Conservation (phyloP, 1,140 invertebrate species). For the Himalopsyche phryganea region DNA sequence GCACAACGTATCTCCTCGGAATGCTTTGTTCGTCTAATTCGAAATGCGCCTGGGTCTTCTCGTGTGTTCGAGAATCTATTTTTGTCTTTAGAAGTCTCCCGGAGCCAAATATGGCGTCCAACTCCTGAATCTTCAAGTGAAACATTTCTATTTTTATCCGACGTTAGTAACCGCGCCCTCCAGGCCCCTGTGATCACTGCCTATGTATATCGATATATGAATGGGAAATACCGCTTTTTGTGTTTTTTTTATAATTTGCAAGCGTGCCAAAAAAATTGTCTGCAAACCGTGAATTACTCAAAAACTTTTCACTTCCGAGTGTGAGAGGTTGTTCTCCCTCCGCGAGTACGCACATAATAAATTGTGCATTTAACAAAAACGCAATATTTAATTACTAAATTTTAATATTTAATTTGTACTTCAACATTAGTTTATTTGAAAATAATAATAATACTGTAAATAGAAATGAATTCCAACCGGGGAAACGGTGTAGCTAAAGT, state of each 20-base stretch:
- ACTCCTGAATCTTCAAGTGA: conserved; percentile 1
- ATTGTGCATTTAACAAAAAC: too few species aligned
- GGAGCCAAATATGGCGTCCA: conserved; percentile 30
- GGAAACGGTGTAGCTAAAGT: conserved; percentile 10
- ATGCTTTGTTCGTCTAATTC: conserved; percentile 9
- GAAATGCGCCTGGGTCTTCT: conserved; percentile 24
- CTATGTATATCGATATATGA: conserved; percentile 26
- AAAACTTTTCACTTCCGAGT: conserved; percentile 1
- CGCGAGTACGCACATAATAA: background rate
- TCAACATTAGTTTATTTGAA: too few species aligned
- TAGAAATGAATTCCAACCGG: conserved; percentile 9
- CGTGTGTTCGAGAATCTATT: conserved; percentile 29
- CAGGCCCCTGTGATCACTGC: conserved; percentile 7
- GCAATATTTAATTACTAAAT: too few species aligned
- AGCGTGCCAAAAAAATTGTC: conserved; percentile 13
- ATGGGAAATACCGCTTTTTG: conserved; percentile 15
- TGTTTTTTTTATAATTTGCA: conserved; percentile 10
- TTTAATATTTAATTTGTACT: too few species aligned
- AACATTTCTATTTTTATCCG: conserved; percentile 17
- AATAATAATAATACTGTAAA: too few species aligned
- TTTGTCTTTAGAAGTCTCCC: conserved; percentile 7
- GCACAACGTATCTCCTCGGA: background rate
- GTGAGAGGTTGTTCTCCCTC: background rate
- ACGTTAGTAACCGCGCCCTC: conserved; percentile 5
- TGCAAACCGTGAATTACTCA: conserved; percentile 2